These are phyloP conservation scores for Eulimnadia texana DNA, from an alignment of 1,140 invertebrate species.

Conservation along the genomic window DNA sequence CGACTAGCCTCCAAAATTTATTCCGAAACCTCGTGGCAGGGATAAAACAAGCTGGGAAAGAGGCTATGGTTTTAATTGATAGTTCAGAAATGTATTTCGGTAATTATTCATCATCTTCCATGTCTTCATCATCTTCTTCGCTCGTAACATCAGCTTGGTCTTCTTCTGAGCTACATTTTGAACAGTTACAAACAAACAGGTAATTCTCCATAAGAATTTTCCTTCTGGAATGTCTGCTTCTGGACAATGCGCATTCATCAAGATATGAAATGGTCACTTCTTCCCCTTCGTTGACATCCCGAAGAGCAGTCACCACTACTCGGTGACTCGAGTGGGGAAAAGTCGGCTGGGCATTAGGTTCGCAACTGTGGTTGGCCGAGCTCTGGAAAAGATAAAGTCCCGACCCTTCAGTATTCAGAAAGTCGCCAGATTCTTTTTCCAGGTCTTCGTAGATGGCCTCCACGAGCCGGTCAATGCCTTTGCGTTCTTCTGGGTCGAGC, in stretches of 20 bases:
- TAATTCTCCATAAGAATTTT: conserved; percentile 70
- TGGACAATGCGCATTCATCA: conserved; percentile 60
- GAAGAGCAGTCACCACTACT: conserved; percentile 55
- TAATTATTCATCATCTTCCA: conserved; percentile 45
- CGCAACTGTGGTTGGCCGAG: conserved; percentile 80
- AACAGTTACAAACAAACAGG: conserved; percentile 66
- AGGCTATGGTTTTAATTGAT: too few relatives aligned
- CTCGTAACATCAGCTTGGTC: conserved; percentile 66
- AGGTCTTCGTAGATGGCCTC: conserved; percentile 69
- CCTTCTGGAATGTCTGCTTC: conserved; percentile 71
- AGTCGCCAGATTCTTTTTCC: conserved; percentile 67
- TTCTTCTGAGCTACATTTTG: conserved; percentile 55
- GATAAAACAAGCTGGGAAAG: too few relatives aligned
- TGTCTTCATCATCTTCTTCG: conserved; percentile 50
- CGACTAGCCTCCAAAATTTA: too few relatives aligned
- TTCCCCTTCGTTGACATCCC: conserved; percentile 60
- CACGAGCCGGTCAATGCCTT: conserved; percentile 55
- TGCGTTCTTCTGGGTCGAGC: conserved; percentile 46
- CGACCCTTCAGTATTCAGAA: conserved; percentile 86
- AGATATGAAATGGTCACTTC: conserved; percentile 86
- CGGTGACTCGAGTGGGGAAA: conserved; percentile 74
- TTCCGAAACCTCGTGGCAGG: too few relatives aligned
- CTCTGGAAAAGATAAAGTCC: conserved; percentile 75
- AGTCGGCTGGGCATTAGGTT: conserved; percentile 68
- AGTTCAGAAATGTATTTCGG: too few relatives aligned